Evolutionary conservation across 1,140 invertebrate genomes (phyloP).

Genomic region (Scylla paramamosain): DNA sequence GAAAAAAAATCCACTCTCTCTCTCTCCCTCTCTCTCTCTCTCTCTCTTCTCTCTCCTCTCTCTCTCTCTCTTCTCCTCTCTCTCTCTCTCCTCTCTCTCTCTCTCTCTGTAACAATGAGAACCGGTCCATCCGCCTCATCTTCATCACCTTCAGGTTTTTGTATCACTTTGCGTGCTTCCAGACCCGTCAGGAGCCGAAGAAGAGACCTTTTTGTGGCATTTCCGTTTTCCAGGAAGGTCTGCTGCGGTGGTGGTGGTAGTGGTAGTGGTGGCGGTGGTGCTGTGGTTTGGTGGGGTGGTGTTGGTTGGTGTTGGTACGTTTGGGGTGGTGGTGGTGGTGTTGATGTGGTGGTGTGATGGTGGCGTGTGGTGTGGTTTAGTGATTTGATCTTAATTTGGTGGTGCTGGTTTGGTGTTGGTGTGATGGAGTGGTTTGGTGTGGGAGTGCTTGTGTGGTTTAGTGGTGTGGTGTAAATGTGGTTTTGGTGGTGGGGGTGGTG

Average conservation of each 20-base stretch:
- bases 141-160: background rate
- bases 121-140: background rate
- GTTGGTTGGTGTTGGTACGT: background rate
- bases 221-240: background rate
- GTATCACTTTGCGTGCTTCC: background rate
- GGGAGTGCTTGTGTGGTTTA: too few relatives aligned
- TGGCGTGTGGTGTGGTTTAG: too few relatives aligned
- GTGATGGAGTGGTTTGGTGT: too few relatives aligned
- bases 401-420: too few relatives aligned
- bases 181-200: background rate
- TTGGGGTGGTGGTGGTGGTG: background rate
- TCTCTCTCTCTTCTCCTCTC: too few relatives aligned
- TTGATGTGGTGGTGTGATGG: too few relatives aligned
- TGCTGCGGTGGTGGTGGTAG: background rate
- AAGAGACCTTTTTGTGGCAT: background rate
- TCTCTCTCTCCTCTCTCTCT: too few relatives aligned
- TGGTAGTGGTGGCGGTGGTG: background rate
- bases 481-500: too few relatives aligned
- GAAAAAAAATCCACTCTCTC: conserved; percentile 26
- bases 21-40: conserved; percentile 40
- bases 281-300: background rate
- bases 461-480: too few relatives aligned
- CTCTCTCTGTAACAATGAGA: background rate
- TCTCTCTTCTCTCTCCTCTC: background rate
- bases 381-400: too few relatives aligned